Evolutionary conservation across 2,113 vertebrate species (phyloP), one percentile per base, ranked within the genome.

Genomic region (Bombycilla garrulus): DNA sequence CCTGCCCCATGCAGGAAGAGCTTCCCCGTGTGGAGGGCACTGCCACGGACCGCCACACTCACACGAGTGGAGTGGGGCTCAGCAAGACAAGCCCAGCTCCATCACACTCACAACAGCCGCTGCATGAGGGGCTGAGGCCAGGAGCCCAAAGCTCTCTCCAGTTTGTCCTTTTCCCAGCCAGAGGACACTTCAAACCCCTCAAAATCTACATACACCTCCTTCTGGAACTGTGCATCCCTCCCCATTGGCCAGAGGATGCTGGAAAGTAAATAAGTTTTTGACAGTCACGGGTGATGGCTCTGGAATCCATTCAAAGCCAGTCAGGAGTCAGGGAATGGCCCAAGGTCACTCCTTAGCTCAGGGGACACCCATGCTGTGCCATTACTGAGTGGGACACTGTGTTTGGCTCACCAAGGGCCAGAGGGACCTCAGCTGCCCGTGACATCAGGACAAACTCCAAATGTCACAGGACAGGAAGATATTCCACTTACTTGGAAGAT

Each of bases 401-500:
- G 0, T 23, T 57, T 28, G 53, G 28, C 53, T 29, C 71, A 50
- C 35, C 67, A 24, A 29, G 40, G 33, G 18, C 6, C 84, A 64
- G 70, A 24, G 36, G 28, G 40, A 53, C 65, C 44, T 40, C 28
- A 54, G 22, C 20, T 36, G 35, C 42, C 48, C 9, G 16, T 5
- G 23, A 25, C 60, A 47, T 3, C 0, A 0, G 24, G 38, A 71
- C 44, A 78, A 70, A 14, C 42, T 35, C 28, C 50, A 38, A 62
- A 23, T 31, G 26, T 25, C 60, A 51, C 14, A 54, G 42, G 21
- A 66, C 15, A 79, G 70, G 33, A 82, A 45, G n/a, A n/a, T n/a
- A n/a, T 25, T 74, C 54, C 76, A 79, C 98, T 97, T 86, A 99
- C 99, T 97, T 99, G 99, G 97, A 99, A 99, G 86, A 99, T 98